Percentiles rank a stretch among this genome's conserved stretches.
Conservation (phyloP, 1,140 invertebrate genomes). For the Achroia grisella region DNA sequence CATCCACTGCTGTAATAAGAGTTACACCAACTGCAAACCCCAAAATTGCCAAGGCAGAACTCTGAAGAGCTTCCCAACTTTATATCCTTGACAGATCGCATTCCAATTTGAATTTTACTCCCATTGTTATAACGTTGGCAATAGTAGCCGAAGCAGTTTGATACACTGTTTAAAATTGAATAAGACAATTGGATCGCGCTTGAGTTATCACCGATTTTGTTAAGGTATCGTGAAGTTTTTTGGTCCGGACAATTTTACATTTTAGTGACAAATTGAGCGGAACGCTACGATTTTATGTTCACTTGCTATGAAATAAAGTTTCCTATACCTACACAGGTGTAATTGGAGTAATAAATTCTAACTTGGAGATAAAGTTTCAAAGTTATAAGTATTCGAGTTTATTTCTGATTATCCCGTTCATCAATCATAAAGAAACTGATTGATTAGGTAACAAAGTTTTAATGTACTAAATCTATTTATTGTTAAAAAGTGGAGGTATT, state of each 20-base stretch:
- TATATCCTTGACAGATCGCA: background rate
- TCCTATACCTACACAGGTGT: no score
- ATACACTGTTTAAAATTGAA: constrained; percentile 19
- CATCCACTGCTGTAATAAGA: background rate
- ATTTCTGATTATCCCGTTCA: no score
- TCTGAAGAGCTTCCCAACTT: constrained; percentile 1
- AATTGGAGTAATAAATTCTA: no score
- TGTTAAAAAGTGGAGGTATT: no score
- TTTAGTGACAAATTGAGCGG: constrained; percentile 13
- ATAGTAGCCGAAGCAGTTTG: background rate
- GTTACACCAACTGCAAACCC: background rate
- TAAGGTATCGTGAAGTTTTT: constrained; percentile 9
- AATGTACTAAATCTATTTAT: no score
- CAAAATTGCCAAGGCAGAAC: constrained; percentile 1
- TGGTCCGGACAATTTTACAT: constrained; percentile 13
- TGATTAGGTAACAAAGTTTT: no score
- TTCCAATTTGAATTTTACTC: constrained; percentile 3
- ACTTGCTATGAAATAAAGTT: constrained; percentile 7
- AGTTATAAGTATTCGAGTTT: no score
- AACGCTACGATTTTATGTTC: constrained; percentile 10
- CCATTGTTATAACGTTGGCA: constrained; percentile 1
- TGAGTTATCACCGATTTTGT: constrained; percentile 16
- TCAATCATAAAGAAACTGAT: no score
- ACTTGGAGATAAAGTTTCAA: no score
- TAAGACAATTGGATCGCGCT: constrained; percentile 17